Evolutionary conservation across 1,140 invertebrate species (phyloP).

Genomic region (Araneus ventricosus): DNA sequence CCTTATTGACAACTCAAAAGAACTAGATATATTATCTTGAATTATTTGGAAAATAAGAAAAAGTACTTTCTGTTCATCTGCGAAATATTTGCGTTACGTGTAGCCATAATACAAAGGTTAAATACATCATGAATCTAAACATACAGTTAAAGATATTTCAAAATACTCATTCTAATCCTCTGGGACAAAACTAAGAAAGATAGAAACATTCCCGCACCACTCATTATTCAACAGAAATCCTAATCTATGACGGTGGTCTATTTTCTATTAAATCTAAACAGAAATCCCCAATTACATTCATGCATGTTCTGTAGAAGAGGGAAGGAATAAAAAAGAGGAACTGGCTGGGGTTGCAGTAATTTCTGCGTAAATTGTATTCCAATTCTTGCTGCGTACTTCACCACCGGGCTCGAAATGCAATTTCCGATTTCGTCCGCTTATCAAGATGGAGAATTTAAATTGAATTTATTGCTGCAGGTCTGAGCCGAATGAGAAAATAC

Average conservation of each 20-base stretch:
- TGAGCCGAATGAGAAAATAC: background rate
- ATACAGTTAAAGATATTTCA: too few relatives aligned
- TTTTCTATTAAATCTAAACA: background rate
- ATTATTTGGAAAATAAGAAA: too few relatives aligned
- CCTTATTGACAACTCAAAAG: too few relatives aligned
- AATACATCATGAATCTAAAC: too few relatives aligned
- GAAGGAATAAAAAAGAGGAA: background rate
- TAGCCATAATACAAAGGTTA: too few relatives aligned
- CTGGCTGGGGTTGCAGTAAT: background rate
- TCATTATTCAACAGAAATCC: background rate
- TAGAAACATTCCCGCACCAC: background rate
- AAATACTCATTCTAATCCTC: too few relatives aligned
- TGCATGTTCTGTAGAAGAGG: background rate
- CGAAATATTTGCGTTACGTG: too few relatives aligned
- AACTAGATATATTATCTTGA: too few relatives aligned
- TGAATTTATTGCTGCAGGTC: background rate
- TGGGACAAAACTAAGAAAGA: background rate
- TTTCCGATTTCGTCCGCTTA: background rate
- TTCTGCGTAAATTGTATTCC: background rate
- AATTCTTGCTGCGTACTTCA: background rate
- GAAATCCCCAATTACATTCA: background rate
- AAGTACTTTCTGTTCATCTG: too few relatives aligned
- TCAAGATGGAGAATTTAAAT: background rate
- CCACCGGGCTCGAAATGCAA: background rate
- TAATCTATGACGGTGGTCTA: background rate